Evolutionary conservation across 2,888 invertebrate species (phyloP), one percentile per base, ranked within the genome.

Genomic region (Epiblema foenella): DNA sequence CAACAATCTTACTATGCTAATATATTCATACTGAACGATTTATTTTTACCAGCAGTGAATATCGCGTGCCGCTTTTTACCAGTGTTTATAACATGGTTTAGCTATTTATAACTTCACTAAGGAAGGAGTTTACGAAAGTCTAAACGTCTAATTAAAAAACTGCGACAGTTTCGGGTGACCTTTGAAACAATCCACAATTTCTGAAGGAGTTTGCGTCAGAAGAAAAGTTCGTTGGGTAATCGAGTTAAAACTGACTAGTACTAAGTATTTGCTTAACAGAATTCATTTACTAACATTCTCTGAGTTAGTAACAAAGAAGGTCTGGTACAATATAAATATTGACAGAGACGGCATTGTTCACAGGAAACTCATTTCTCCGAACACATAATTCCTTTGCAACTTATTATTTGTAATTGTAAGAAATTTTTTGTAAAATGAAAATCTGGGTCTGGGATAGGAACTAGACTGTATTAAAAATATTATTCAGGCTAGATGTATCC

Each of bases 51-150:
- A 24, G 54, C 60, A 54, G 33, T 29, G 29, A 42, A 42, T 52
- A 70, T 70, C 52, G 69, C 69, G 69, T 65, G 69, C 42, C n/a
- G 52, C 59, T 70, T 65, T 70, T 63, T 42, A n/a, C n/a, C 49
- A 12, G 4, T 46, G 42, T 52, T 54, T 62, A 69, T 62, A 46
- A 49, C 15, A 52, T 59, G 10, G 46, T 18, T 12, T 56, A 18
- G 62, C 33, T 69, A 59, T 69, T 59, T 69, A 69, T 69, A 65
- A 17, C 57, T 58, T 51, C 7, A 58, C 11, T 33, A 3, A 18
- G 15, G 42, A 3, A 18, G 15, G 42, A 59, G 37, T 59, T 57
- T 15, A 42, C 42, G 24, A 63, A 63, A 62, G 33, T 42, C n/a
- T 56, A 29, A 33, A 57, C 56, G 54, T 33, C 29, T 17, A 37